phyloP scores from a whole-genome alignment of 2,888 invertebrate species.

The Julus scanicus region DNA sequence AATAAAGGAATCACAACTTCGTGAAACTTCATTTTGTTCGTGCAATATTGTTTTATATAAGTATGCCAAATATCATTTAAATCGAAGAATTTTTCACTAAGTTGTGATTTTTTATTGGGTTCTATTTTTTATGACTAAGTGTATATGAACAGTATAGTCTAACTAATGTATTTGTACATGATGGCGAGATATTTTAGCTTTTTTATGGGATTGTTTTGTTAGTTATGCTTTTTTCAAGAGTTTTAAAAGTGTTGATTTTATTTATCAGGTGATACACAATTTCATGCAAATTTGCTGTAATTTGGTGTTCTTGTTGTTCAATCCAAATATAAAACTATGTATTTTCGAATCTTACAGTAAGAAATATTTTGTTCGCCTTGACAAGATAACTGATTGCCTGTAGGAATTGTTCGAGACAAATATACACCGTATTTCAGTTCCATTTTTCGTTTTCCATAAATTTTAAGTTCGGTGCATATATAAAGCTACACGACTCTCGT shows the following conservation, averaged over 20 bases:
- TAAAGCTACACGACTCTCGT: background rate
- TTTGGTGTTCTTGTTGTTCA: background rate
- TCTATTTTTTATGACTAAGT: no score
- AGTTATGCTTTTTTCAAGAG: background rate
- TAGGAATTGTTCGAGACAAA: background rate
- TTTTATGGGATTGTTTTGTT: background rate
- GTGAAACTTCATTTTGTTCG: no score
- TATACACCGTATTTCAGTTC: background rate
- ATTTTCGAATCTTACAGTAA: background rate
- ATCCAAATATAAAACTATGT: background rate
- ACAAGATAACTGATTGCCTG: background rate
- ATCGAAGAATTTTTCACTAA: no score
- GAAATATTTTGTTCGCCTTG: background rate
- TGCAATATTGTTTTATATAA: no score
- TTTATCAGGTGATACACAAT: background rate
- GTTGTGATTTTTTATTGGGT: no score
- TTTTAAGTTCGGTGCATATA: background rate
- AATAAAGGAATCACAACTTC: no score
- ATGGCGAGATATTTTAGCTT: background rate
- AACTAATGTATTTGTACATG: background rate
- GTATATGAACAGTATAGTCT: no score
- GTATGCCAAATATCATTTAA: no score
- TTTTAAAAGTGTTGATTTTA: background rate
- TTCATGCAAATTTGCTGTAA: background rate
- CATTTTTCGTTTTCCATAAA: constrained; percentile 16